A percentile compares a stretch with the other conserved stretches of the same genome.
phyloP scores from a whole-genome alignment of 2,888 invertebrate genomes.

The Drosophila ezoana region DNA sequence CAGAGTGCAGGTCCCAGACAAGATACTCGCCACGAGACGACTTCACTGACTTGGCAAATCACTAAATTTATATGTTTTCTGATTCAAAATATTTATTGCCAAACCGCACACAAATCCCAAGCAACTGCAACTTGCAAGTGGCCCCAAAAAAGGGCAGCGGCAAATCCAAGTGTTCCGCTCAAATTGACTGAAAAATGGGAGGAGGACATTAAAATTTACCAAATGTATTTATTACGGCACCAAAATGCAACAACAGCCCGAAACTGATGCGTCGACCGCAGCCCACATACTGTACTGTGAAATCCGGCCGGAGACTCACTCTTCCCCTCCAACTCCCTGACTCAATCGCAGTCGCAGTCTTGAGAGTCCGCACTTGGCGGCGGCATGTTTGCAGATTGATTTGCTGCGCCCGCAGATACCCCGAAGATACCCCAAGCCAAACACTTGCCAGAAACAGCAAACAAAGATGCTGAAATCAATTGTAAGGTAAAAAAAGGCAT shows the following conservation, averaged over 20 bases:
- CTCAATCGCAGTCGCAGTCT: conserved; percentile 9
- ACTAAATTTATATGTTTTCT: conserved; percentile 84
- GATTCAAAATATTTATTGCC: conserved; percentile 84
- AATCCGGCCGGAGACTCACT: background rate
- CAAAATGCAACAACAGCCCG: conserved; percentile 56
- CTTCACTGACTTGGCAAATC: conserved; percentile 79
- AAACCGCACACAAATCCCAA: conserved; percentile 55
- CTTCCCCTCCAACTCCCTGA: conserved; percentile 3
- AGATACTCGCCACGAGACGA: conserved; percentile 15
- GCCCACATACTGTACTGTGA: conserved; percentile 51
- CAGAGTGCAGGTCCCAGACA: conserved; percentile 11
- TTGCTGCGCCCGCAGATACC: conserved; percentile 75
- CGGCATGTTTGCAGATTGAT: conserved; percentile 80
- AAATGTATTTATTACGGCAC: conserved; percentile 84
- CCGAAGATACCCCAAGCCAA: conserved; percentile 59
- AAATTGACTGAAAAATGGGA: conserved; percentile 82
- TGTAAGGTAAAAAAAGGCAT: conserved; percentile 63
- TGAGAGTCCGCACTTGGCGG: conserved; percentile 65
- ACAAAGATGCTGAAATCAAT: conserved; percentile 62
- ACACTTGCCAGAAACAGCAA: conserved; percentile 67
- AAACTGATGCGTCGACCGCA: conserved; percentile 75
- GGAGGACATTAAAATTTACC: conserved; percentile 83
- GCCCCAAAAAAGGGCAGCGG: conserved; percentile 71
- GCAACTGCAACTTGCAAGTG: conserved; percentile 36
- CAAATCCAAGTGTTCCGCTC: conserved; percentile 54